Conservation (phyloP, 1,140 invertebrate genomes). For the Brachionus angularis region DNA sequence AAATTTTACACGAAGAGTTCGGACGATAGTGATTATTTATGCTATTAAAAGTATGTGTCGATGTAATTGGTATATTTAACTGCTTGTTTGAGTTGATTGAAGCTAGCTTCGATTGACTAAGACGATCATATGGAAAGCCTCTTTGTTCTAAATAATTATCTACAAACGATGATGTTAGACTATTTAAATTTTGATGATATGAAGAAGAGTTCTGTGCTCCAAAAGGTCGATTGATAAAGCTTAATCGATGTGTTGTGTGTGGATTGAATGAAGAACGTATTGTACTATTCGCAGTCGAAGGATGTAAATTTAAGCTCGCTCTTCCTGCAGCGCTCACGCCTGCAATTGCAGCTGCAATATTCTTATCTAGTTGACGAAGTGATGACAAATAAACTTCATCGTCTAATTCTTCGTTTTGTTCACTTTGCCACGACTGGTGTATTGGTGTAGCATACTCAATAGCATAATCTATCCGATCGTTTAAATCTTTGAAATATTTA, state of each 20-base stretch:
- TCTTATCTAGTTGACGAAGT: conserved; percentile 27
- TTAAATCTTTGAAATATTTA: conserved; percentile 34
- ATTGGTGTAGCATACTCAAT: conserved; percentile 40
- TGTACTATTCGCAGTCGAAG: background rate
- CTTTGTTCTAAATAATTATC: conserved; percentile 19
- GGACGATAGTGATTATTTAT: conserved; percentile 27
- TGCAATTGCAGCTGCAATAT: conserved; percentile 33
- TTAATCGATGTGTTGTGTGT: background rate
- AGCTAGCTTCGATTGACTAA: conserved; percentile 26
- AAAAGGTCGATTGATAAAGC: conserved; percentile 36
- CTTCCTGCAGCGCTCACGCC: conserved; percentile 12
- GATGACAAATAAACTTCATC: conserved; percentile 40
- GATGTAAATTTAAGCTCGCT: background rate
- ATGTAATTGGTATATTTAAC: conserved; percentile 13
- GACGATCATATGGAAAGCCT: conserved; percentile 36
- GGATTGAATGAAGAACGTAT: conserved; percentile 12
- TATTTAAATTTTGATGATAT: conserved; percentile 41
- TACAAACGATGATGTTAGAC: background rate
- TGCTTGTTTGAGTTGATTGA: conserved; percentile 2
- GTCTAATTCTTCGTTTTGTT: conserved; percentile 31
- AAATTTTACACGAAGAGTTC: conserved; percentile 43
- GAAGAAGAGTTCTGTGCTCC: conserved; percentile 4
- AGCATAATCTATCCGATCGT: conserved; percentile 28
- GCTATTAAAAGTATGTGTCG: background rate
- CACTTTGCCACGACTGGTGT: conserved; percentile 39